Evolutionary conservation across 2,797 vertebrate species (phyloP).

Genomic region (Pipistrellus kuhlii): DNA sequence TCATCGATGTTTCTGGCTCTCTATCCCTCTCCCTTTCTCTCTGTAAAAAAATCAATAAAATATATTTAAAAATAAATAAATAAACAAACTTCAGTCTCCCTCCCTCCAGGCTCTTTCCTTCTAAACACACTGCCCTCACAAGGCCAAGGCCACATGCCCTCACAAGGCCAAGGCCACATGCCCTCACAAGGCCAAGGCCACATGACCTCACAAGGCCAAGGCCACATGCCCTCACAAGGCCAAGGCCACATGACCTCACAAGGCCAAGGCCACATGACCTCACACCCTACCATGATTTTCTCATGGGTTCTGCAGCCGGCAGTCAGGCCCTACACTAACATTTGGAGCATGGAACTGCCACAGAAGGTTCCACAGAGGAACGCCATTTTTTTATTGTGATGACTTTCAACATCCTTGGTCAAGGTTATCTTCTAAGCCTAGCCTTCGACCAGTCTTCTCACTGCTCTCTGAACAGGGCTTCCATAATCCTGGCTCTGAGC

Average conservation of each 20-base stretch:
- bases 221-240: background rate
- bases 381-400: background rate
- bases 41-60: too few species aligned
- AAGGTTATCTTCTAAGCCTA: background rate
- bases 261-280: background rate
- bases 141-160: background rate
- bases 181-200: too few species aligned
- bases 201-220: background rate
- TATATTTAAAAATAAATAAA: too few species aligned
- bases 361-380: background rate
- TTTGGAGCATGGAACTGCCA: background rate
- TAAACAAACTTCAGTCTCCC: background rate
- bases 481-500: background rate
- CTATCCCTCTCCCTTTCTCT: too few species aligned
- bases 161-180: too few species aligned
- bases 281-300: background rate
- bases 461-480: background rate
- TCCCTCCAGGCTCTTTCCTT: background rate
- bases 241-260: too few species aligned
- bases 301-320: background rate
- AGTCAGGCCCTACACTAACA: background rate
- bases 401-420: constrained; percentile 6
- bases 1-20: too few species aligned
- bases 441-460: background rate
- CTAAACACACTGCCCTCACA: background rate